Conservation (phyloP, 2,113 vertebrate species). For the Semnornis frantzii region DNA sequence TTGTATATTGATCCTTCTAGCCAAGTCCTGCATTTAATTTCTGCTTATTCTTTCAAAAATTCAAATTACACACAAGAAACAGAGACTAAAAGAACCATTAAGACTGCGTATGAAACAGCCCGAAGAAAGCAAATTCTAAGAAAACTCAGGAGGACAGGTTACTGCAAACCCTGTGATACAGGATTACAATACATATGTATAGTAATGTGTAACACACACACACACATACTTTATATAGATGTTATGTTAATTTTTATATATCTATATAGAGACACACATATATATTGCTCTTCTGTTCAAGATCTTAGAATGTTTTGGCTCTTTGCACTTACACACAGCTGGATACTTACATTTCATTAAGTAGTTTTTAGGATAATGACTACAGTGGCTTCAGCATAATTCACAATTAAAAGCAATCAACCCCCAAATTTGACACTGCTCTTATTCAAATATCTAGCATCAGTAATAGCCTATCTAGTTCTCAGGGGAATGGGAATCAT, state of each 20-base stretch:
- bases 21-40: neutral
- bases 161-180: neutral
- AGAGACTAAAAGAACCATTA: neutral
- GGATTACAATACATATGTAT: too few relatives aligned
- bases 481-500: neutral
- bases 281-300: neutral
- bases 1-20: neutral
- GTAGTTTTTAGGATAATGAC: constrained; percentile 48
- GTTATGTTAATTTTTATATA: neutral
- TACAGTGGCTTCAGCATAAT: constrained; percentile 17
- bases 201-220: too few relatives aligned
- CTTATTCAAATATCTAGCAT: neutral
- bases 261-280: neutral
- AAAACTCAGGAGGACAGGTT: neutral
- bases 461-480: neutral
- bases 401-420: constrained; percentile 51
- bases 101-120: neutral
- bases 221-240: too few relatives aligned
- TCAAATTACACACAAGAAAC: neutral
- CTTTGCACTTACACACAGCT: constrained; percentile 44
- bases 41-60: neutral
- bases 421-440: neutral
- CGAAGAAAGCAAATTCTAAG: neutral
- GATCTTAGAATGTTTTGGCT: neutral
- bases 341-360: constrained; percentile 56